A percentile compares a stretch with the other conserved stretches of the same genome.
Conservation (phyloP, 2,888 invertebrate genomes). For the Pemphredon lugubris region DNA sequence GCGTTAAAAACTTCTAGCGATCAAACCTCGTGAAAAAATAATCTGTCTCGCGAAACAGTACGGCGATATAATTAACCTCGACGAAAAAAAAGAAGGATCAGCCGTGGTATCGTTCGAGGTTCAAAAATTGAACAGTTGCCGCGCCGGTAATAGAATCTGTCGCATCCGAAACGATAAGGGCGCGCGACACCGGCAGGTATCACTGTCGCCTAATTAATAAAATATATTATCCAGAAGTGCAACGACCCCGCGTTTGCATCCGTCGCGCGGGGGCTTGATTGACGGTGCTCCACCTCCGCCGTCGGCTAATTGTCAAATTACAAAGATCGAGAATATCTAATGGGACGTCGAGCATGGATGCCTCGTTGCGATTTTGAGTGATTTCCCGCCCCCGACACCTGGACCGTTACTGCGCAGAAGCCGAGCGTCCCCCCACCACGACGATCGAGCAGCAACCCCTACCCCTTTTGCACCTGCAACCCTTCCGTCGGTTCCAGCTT, state of each 20-base stretch:
- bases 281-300: slow-evolving; percentile 53
- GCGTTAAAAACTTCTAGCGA: too few relatives aligned
- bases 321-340: slow-evolving; percentile 73
- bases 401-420: slow-evolving; percentile 49
- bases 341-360: slow-evolving; percentile 62
- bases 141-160: slow-evolving; percentile 45
- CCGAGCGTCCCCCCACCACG: slow-evolving; percentile 52
- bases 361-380: slow-evolving; percentile 38
- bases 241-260: slow-evolving; percentile 53
- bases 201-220: slow-evolving; percentile 64
- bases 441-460: slow-evolving; percentile 49
- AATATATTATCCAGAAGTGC: slow-evolving; percentile 60
- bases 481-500: slow-evolving; percentile 57
- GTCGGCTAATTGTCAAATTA: slow-evolving; percentile 75
- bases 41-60: too few relatives aligned
- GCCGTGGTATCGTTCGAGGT: too few relatives aligned
- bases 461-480: slow-evolving; percentile 64
- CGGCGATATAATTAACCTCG: too few relatives aligned
- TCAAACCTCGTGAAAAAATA: too few relatives aligned
- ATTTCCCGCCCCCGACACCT: background rate
- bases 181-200: slow-evolving; percentile 29
- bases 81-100: too few relatives aligned
- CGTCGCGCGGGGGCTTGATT: slow-evolving; percentile 56
- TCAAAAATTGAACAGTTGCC: slow-evolving; percentile 21
- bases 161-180: slow-evolving; percentile 13